A percentile compares a stretch with the other conserved stretches of the same genome.
These are phyloP conservation scores for Kryptopterus vitreolus DNA, from an alignment of 2,797 vertebrate species.

Conservation along the genomic window DNA sequence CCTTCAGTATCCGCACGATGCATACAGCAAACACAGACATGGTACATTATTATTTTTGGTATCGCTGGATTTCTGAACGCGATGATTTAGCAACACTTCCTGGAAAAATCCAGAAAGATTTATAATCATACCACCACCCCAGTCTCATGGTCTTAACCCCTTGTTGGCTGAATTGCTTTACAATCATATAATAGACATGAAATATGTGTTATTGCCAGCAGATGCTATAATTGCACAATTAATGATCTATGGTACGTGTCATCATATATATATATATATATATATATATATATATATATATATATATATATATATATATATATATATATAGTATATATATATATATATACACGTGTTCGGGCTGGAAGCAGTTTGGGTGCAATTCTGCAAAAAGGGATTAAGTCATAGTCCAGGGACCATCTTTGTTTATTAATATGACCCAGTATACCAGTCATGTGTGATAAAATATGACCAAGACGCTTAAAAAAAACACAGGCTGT, in stretches of 20 bases:
- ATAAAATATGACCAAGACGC: not conserved
- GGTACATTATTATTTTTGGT: not conserved
- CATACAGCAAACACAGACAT: not conserved
- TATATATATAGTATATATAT: no score
- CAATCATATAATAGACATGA: no score
- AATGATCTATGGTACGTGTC: no score
- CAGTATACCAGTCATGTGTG: not conserved
- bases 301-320: no score
- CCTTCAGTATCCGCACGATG: not conserved
- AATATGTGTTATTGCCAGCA: no score
- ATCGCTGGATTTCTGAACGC: not conserved
- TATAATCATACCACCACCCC: not conserved
- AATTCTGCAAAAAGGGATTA: no score
- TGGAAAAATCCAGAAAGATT: not conserved
- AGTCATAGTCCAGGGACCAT: constrained; percentile 5
- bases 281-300: no score
- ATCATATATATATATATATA: no score
- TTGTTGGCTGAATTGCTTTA: no score
- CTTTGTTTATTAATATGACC: constrained; percentile 14
- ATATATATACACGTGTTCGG: no score
- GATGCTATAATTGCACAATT: no score
- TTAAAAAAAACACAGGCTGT: not conserved
- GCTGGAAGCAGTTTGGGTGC: no score
- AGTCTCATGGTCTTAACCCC: not conserved
- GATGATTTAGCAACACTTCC: not conserved